A percentile compares a stretch with the other conserved stretches of the same genome.
phyloP scores from a whole-genome alignment of 2,113 vertebrate genomes.

The Gorsachius goisagi region DNA sequence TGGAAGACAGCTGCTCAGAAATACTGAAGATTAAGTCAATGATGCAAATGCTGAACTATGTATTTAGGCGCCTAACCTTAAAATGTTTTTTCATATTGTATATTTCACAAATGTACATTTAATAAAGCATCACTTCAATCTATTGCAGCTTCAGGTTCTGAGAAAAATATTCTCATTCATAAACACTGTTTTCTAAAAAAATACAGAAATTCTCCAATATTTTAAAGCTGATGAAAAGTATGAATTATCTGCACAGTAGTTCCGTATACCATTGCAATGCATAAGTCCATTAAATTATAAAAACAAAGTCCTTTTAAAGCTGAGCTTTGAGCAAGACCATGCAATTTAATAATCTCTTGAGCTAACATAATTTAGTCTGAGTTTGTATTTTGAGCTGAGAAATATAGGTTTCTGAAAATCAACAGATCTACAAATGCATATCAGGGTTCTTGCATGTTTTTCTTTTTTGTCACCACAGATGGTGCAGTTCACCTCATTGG shows the following conservation, averaged over 20 bases:
- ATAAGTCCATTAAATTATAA: not conserved
- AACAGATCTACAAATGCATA: slow-evolving; percentile 3
- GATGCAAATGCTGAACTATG: not conserved
- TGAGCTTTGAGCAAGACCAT: not conserved
- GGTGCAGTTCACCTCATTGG: not conserved
- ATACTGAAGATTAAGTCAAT: not conserved
- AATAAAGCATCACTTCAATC: not conserved
- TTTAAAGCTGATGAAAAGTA: not conserved
- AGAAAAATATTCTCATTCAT: not conserved
- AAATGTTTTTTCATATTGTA: not conserved
- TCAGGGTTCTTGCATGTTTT: slow-evolving; percentile 21
- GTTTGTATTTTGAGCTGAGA: not conserved
- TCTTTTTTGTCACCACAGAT: slow-evolving; percentile 48
- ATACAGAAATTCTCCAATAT: not conserved
- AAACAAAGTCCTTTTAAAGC: not conserved
- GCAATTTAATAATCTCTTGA: not conserved
- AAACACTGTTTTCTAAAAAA: not conserved
- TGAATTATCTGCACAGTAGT: not conserved
- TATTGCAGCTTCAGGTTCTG: not conserved
- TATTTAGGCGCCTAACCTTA: not conserved
- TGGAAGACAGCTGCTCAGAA: not conserved
- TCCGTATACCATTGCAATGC: not conserved
- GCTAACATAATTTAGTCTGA: not conserved
- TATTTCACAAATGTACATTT: not conserved
- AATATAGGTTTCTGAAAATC: not conserved